These are phyloP conservation scores for Drosophila histrio DNA, from an alignment of 2,888 invertebrate species.

Conservation along the genomic window DNA sequence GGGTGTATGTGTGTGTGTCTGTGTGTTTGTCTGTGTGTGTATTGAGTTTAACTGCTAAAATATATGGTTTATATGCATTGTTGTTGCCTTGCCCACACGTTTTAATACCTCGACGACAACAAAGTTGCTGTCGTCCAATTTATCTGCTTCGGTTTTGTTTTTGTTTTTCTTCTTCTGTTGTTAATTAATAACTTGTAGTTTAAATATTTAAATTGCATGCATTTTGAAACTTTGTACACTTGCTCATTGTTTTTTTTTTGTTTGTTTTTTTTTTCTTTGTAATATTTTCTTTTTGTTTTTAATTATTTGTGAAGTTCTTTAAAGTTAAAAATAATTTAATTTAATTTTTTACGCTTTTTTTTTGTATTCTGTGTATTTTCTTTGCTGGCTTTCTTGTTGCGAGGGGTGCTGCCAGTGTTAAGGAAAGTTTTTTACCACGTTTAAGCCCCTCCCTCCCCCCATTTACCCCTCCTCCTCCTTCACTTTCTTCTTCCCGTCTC, in stretches of 20 bases:
- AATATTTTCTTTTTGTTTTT: conserved; percentile 20
- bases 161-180: conserved; percentile 47
- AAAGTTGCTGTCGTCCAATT: not conserved
- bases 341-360: conserved; percentile 30
- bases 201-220: conserved; percentile 80
- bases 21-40: conserved; percentile 14
- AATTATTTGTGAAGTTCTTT: conserved; percentile 38
- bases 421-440: conserved; percentile 45
- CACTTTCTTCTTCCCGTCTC: conserved; percentile 16
- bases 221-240: conserved; percentile 75
- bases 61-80: conserved; percentile 30
- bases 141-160: conserved; percentile 16
- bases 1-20: conserved; percentile 12
- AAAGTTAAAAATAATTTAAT: conserved; percentile 61
- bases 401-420: conserved; percentile 29
- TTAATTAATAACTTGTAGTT: conserved; percentile 77
- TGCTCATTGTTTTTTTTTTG: conserved; percentile 53
- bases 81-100: conserved; percentile 21
- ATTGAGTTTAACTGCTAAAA: conserved; percentile 47
- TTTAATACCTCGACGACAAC: conserved; percentile 47
- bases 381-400: conserved; percentile 13
- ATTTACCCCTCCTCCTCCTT: conserved; percentile 9
- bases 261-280: conserved; percentile 15
- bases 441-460: not conserved
- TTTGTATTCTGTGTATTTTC: conserved; percentile 30